Evolutionary conservation across 1,140 invertebrate species (phyloP).

Genomic region (Aphaenogaster ashmeadi): DNA sequence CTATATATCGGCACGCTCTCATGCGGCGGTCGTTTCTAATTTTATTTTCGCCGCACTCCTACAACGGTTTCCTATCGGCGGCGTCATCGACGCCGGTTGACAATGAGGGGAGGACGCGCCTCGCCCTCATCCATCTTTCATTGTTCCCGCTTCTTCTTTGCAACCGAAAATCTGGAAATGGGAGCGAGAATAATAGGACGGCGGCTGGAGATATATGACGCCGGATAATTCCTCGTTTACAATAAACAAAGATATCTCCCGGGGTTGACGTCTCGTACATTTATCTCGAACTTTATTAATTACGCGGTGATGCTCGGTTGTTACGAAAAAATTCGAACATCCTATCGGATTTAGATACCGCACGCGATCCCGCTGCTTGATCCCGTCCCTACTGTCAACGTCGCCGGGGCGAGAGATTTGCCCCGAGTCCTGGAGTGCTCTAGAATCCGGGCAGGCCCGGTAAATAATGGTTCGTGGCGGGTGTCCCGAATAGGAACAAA

Average conservation of each 20-base stretch:
- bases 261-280: background rate
- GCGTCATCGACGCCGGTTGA: slow-evolving; percentile 37
- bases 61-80: slow-evolving; percentile 36
- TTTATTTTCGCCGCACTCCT: slow-evolving; percentile 67
- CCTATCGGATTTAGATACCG: background rate
- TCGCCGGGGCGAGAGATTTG: slow-evolving; percentile 36
- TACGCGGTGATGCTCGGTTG: background rate
- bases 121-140: slow-evolving; percentile 27
- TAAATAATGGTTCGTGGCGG: slow-evolving; percentile 61
- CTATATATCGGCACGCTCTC: slow-evolving; percentile 67
- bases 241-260: background rate
- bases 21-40: slow-evolving; percentile 66
- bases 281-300: slow-evolving; percentile 7
- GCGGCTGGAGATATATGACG: background rate
- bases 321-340: background rate
- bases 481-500: slow-evolving; percentile 55
- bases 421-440: background rate
- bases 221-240: background rate
- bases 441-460: slow-evolving; percentile 41
- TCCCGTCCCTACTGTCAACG: slow-evolving; percentile 20
- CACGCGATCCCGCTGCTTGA: background rate
- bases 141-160: slow-evolving; percentile 13
- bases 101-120: slow-evolving; percentile 17
- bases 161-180: background rate
- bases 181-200: background rate